Evolutionary conservation across 2,113 vertebrate species (phyloP).

Genomic region (Nettapus auritus): DNA sequence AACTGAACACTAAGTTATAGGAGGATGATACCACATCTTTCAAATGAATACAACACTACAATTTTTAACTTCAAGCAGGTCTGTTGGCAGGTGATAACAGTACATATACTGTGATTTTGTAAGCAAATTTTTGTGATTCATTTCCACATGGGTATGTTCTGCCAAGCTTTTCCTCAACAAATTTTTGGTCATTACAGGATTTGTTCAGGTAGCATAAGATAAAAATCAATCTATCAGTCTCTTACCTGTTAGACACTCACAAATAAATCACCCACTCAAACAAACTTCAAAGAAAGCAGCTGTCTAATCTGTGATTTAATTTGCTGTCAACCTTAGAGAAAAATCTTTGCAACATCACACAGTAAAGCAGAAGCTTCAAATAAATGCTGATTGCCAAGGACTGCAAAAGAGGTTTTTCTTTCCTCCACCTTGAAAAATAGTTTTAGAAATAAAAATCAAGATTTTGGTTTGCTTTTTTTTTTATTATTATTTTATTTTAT

Average conservation of each 20-base stretch:
- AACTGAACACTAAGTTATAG: neutral
- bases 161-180: neutral
- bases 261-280: neutral
- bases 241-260: neutral
- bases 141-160: neutral
- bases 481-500: too few relatives aligned
- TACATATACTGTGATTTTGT: neutral
- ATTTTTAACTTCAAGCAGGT: neutral
- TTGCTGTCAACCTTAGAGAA: slow-evolving; percentile 6
- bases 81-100: slow-evolving; percentile 7
- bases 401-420: neutral
- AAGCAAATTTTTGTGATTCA: neutral
- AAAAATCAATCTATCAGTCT: neutral
- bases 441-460: neutral
- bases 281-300: slow-evolving; percentile 31
- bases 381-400: neutral
- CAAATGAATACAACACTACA: neutral
- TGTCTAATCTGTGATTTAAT: slow-evolving; percentile 39
- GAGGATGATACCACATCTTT: neutral
- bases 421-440: neutral
- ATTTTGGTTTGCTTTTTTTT: too few relatives aligned
- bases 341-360: slow-evolving; percentile 13
- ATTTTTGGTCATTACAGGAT: neutral
- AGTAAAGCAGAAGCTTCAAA: slow-evolving; percentile 43
- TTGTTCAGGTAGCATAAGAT: neutral